These are phyloP conservation scores for Cerceris rybyensis DNA, from an alignment of 2,888 invertebrate genomes.

Conservation along the genomic window DNA sequence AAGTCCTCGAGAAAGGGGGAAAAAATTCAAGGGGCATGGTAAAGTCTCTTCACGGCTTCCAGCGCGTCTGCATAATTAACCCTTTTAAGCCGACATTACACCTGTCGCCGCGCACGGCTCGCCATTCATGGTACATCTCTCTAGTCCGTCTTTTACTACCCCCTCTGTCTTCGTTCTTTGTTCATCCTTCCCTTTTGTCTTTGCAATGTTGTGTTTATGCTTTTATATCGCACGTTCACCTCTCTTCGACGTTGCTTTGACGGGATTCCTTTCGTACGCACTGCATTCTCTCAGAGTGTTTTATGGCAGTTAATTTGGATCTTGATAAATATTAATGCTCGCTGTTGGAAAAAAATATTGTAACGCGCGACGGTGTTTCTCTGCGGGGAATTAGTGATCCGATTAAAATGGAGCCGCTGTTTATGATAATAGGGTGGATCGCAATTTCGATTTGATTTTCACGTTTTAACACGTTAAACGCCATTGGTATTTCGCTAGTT, in stretches of 20 bases:
- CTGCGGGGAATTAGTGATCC: too few species aligned
- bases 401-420: too few species aligned
- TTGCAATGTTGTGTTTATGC: conserved; percentile 18
- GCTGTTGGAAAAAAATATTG: too few species aligned
- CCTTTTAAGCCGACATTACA: conserved; percentile 45
- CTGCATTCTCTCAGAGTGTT: conserved; percentile 8
- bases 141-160: conserved; percentile 12
- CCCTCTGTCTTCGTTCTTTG: background rate
- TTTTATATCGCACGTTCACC: conserved; percentile 18
- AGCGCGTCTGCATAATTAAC: conserved; percentile 55
- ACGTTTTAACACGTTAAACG: too few species aligned
- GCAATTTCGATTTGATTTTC: too few species aligned
- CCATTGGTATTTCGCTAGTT: too few species aligned
- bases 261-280: conserved; percentile 30
- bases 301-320: conserved; percentile 11
- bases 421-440: too few species aligned
- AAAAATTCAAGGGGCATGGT: conserved; percentile 30
- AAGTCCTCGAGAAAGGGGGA: conserved; percentile 11
- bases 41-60: conserved; percentile 47
- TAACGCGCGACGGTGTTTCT: too few species aligned
- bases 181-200: conserved; percentile 27
- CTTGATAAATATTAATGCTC: conserved; percentile 13
- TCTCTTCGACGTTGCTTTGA: conserved; percentile 25
- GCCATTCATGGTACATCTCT: background rate
- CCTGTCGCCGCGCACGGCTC: conserved; percentile 29